These are phyloP conservation scores for Platyscapa corneri DNA, from an alignment of 1,140 invertebrate genomes.

Conservation along the genomic window DNA sequence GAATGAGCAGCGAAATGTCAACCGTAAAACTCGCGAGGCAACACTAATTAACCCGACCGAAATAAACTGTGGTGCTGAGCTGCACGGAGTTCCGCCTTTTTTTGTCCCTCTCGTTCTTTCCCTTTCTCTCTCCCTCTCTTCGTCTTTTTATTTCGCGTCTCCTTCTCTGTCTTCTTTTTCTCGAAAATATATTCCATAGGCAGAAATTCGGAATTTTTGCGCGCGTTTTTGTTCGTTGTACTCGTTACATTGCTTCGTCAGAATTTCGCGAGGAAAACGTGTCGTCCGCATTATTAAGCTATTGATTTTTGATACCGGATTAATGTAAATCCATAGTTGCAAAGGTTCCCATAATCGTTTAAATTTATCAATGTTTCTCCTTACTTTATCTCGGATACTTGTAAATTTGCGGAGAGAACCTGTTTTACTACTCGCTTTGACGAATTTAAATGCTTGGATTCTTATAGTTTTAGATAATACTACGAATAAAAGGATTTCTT, in stretches of 20 bases:
- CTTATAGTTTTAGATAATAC: neutral
- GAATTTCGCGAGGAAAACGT: conserved; percentile 6
- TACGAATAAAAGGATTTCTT: conserved; percentile 15
- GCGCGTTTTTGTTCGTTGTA: neutral
- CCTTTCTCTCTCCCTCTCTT: conserved; percentile 50
- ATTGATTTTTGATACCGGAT: conserved; percentile 38
- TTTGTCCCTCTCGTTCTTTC: conserved; percentile 57
- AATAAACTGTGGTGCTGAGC: conserved; percentile 70
- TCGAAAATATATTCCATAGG: neutral
- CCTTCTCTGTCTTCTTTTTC: neutral
- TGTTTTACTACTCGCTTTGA: conserved; percentile 12
- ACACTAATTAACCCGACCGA: conserved; percentile 74
- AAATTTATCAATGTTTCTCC: conserved; percentile 46
- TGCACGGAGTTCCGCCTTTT: conserved; percentile 52
- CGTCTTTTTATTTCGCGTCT: conserved; percentile 4
- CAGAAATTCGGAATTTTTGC: neutral
- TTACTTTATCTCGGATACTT: conserved; percentile 25
- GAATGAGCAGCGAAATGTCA: conserved; percentile 72
- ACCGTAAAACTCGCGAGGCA: conserved; percentile 74
- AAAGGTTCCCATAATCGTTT: conserved; percentile 39
- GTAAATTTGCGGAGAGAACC: conserved; percentile 21
- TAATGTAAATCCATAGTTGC: conserved; percentile 21
- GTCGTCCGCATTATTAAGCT: conserved; percentile 38
- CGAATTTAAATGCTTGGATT: conserved; percentile 33
- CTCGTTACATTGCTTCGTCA: neutral